A percentile compares a stretch with the other conserved stretches of the same genome.
Evolutionary conservation across 35 echinoderm and acorn worm genomes (phyloP).

Genomic region (Ophioderma brevispina): DNA sequence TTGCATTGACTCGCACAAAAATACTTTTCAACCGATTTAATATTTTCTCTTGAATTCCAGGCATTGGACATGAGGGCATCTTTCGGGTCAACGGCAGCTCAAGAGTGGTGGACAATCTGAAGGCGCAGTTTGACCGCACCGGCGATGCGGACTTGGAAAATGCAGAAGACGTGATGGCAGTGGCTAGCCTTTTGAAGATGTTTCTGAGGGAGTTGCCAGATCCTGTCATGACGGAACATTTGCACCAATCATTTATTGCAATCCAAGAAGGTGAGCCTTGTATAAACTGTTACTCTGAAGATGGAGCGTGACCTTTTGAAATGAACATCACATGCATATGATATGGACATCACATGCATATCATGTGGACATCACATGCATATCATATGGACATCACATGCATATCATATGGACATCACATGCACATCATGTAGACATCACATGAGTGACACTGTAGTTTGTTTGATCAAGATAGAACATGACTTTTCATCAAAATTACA

Average conservation of each 20-base stretch:
- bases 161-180: conserved; percentile 95
- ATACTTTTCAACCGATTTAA: no score
- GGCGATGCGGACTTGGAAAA: conserved; percentile 83
- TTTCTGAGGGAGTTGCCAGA: conserved; percentile 94
- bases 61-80: conserved; percentile 94
- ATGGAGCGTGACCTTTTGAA: background rate
- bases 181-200: conserved; percentile 92
- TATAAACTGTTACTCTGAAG: background rate
- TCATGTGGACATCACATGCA: no score
- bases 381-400: no score
- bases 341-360: no score
- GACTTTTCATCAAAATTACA: no score
- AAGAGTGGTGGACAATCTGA: conserved; percentile 84
- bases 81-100: conserved; percentile 98
- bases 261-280: conserved; percentile 83
- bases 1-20: no score
- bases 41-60: conserved; percentile 35
- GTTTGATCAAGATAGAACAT: no score
- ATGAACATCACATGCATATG: background rate
- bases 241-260: conserved; percentile 80
- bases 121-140: conserved; percentile 74
- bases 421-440: no score
- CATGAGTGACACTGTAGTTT: no score
- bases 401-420: no score
- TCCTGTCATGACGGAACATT: conserved; percentile 56